Conservation (phyloP, 2,797 vertebrate genomes). For the Todus mexicanus region DNA sequence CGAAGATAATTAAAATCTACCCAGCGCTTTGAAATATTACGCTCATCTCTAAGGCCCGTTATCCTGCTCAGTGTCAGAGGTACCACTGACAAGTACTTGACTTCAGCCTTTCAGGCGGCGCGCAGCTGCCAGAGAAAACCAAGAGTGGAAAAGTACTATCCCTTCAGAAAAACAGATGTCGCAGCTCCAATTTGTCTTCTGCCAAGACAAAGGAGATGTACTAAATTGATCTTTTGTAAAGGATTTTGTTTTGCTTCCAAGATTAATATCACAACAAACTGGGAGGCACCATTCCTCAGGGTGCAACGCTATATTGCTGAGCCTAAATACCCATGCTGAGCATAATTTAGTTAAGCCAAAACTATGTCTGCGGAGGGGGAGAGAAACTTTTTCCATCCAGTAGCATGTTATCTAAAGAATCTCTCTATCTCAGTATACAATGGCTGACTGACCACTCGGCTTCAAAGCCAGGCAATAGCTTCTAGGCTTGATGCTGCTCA, state of each 20-base stretch:
- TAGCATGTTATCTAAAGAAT: not conserved
- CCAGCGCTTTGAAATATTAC: constrained; percentile 39
- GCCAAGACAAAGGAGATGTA: constrained; percentile 65
- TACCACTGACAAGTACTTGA: constrained; percentile 47
- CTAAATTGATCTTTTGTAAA: constrained; percentile 57
- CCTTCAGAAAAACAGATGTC: constrained; percentile 60
- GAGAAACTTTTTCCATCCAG: constrained; percentile 3
- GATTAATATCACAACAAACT: constrained; percentile 60
- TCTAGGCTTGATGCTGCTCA: not conserved
- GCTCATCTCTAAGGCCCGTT: constrained; percentile 5
- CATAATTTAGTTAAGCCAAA: constrained; percentile 29
- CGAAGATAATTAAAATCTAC: constrained; percentile 51
- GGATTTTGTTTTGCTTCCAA: constrained; percentile 55
- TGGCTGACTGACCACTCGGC: not conserved
- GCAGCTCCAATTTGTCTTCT: constrained; percentile 52
- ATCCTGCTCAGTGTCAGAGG: constrained; percentile 49
- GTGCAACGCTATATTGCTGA: not conserved
- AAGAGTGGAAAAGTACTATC: constrained; percentile 59
- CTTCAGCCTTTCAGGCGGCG: not conserved
- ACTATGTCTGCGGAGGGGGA: not conserved
- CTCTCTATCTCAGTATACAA: not conserved
- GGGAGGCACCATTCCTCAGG: constrained; percentile 44
- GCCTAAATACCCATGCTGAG: constrained; percentile 29
- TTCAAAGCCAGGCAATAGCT: not conserved
- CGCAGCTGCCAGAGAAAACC: constrained; percentile 27